Evolutionary conservation across 2,888 invertebrate species (phyloP), one percentile per base, ranked within the genome.

Genomic region (Bhutanitis thaidina): DNA sequence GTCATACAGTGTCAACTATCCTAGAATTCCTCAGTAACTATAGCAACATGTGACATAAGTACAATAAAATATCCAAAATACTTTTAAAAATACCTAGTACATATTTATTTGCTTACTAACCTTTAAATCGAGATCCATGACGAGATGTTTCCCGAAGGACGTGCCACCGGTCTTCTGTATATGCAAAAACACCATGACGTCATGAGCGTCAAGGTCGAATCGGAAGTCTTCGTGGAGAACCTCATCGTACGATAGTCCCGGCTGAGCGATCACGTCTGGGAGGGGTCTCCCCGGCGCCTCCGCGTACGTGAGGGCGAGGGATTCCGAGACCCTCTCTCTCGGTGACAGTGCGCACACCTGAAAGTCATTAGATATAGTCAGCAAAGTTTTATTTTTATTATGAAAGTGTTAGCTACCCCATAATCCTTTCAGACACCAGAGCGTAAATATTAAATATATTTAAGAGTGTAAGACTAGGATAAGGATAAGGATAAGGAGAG

Each of bases 131-230:
- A 99, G 91, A 90, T 99, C 97, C 87, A 96, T 95, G 52, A 99
- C 98, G 64, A 99, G 92, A 88, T 98, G 98, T 75, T 96, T 94
- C 48, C 99, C 99, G 78, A 99, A 99, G 7, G 97, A 94, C 35
- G 99, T 99, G 25, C 99, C 99, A 49, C 99, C 99, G 46, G 99
- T 99, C 90, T 99, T 99, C 86, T 99, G 99, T 80, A 99, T 98
- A 81, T 99, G 99, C 62, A 99, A 71, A 90, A 92, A 99, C 48
- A 99, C 98, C 92, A 99, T 95, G 50, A 99, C 99, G 90, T 99
- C 99, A 71, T 96, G 95, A 9, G 95, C 96, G 76, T 95, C 94
- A 87, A 97, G 95, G 81, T 97, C 95, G 85, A 97, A 97, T 69
- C 94, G 92, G 80, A 96, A 96, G 85, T 94, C 95, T 74, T 96